Evolutionary conservation across 2,888 invertebrate genomes (phyloP).

Genomic region (Meta bourneti): DNA sequence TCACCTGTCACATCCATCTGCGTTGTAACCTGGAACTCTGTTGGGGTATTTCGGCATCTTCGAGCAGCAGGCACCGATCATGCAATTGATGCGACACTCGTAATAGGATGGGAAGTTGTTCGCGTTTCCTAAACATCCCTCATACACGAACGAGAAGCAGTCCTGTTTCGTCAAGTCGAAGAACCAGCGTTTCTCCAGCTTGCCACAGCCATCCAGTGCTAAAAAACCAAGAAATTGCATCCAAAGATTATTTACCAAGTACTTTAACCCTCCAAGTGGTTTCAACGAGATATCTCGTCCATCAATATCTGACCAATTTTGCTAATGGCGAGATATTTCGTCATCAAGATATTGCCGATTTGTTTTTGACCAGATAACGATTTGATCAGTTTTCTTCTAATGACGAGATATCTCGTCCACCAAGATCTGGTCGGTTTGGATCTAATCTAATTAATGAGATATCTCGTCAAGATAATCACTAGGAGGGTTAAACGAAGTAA

Average conservation of each 20-base stretch:
- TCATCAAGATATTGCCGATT: too few relatives aligned
- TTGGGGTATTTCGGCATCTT: conserved; percentile 40
- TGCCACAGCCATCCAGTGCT: conserved; percentile 41
- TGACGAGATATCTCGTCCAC: too few relatives aligned
- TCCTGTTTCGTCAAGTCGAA: conserved; percentile 89
- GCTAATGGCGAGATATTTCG: too few relatives aligned
- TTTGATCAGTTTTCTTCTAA: background rate
- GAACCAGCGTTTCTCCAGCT: conserved; percentile 84
- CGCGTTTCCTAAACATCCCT: conserved; percentile 89
- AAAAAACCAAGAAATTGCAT: background rate
- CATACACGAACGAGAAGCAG: conserved; percentile 87
- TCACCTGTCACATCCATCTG: conserved; percentile 71
- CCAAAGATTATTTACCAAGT: background rate
- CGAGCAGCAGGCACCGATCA: conserved; percentile 75
- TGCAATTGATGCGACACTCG: conserved; percentile 83
- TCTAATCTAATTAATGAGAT: too few relatives aligned
- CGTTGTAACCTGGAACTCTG: conserved; percentile 57
- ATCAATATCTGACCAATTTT: too few relatives aligned
- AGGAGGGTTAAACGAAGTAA: too few relatives aligned
- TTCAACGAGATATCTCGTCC: too few relatives aligned
- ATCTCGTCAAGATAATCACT: too few relatives aligned
- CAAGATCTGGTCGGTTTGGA: background rate
- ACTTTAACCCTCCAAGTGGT: background rate
- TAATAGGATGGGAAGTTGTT: conserved; percentile 91
- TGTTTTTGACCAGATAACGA: background rate